A percentile compares a stretch with the other conserved stretches of the same genome.
Conservation (phyloP, 2,888 invertebrate genomes). For the Rhaphigaster nebulosa region DNA sequence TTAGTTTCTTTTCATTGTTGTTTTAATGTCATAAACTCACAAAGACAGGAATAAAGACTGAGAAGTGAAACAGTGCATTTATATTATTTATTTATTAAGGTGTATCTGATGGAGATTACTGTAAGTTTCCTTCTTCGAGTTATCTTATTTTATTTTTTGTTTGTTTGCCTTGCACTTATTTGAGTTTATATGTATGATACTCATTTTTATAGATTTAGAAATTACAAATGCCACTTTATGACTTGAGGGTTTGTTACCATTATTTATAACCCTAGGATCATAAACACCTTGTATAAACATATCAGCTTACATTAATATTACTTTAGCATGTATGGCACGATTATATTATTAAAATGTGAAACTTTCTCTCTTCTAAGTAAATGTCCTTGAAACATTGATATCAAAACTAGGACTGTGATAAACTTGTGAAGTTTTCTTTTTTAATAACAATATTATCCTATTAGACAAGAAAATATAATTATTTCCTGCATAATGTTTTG, state of each 20-base stretch:
- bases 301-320: slow-evolving; percentile 3
- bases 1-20: not conserved
- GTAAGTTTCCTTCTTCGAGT: not conserved
- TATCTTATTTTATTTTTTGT: not conserved
- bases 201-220: not conserved
- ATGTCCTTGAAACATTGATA: not conserved
- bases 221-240: not conserved
- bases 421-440: not conserved
- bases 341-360: slow-evolving; percentile 6
- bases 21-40: not conserved
- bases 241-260: slow-evolving; percentile 32
- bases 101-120: not conserved
- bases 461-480: slow-evolving; percentile 15
- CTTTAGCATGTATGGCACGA: not conserved
- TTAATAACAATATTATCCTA: not conserved
- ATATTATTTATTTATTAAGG: not conserved
- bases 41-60: not conserved
- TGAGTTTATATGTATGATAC: not conserved
- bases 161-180: slow-evolving; percentile 11
- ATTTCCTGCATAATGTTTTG: not conserved
- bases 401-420: slow-evolving; percentile 45
- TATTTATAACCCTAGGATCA: slow-evolving; percentile 6
- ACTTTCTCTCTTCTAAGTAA: slow-evolving; percentile 2
- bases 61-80: slow-evolving; percentile 2
- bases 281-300: not conserved